Conservation (phyloP, 92 coral and sea anemone genomes). For the Porites rus region DNA sequence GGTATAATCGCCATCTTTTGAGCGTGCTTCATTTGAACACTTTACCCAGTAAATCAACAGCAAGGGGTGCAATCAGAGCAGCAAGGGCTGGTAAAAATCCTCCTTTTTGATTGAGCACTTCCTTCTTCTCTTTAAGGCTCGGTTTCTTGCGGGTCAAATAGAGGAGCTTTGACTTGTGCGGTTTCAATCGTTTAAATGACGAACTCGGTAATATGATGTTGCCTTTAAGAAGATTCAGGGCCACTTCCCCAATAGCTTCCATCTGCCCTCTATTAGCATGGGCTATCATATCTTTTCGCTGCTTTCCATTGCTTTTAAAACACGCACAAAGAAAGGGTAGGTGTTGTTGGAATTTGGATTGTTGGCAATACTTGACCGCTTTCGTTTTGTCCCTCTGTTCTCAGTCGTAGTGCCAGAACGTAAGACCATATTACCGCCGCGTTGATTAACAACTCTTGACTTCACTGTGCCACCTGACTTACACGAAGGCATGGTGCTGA, state of each 20-base stretch:
- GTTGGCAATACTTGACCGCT: not conserved
- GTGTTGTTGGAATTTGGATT: not conserved
- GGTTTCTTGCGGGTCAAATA: not conserved
- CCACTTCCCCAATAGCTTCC: conserved; percentile 9
- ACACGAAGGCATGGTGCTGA: not conserved
- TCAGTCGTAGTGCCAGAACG: not conserved
- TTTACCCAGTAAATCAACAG: not conserved
- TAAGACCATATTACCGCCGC: conserved; percentile 4
- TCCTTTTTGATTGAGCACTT: conserved; percentile 23
- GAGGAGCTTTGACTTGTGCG: conserved; percentile 1
- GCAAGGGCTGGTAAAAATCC: conserved; percentile 22
- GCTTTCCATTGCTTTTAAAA: not conserved
- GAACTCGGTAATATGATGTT: not conserved
- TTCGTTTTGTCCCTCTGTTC: not conserved
- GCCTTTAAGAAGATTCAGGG: conserved; percentile 17
- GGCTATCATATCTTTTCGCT: conserved; percentile 8
- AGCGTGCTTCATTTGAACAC: not conserved
- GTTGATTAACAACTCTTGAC: not conserved
- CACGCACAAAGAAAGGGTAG: not conserved
- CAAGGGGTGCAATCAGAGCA: not conserved
- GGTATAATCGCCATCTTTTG: not conserved
- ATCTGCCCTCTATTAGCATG: conserved; percentile 4
- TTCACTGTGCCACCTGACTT: not conserved
- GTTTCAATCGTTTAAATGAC: conserved; percentile 26
- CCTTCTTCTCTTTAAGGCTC: conserved; percentile 1